These are phyloP conservation scores for Trichonephila clavata DNA, from an alignment of 1,140 invertebrate genomes.

Conservation along the genomic window DNA sequence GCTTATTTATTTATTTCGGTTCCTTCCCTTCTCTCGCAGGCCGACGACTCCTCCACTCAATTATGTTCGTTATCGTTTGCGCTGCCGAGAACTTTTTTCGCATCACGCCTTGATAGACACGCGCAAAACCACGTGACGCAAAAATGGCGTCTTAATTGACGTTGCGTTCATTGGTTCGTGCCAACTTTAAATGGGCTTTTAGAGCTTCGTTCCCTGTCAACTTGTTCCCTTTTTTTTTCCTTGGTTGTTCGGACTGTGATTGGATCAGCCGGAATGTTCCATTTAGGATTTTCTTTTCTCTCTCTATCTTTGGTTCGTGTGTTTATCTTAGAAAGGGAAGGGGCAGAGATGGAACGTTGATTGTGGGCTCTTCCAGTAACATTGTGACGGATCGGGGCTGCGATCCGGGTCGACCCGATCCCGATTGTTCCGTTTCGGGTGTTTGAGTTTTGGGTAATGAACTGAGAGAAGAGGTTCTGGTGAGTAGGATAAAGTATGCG, in stretches of 20 bases:
- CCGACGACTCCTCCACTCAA: conserved; percentile 19
- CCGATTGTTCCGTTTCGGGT: conserved; percentile 37
- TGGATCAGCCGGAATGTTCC: conserved; percentile 73
- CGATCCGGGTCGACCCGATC: conserved; percentile 58
- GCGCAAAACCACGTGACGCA: conserved; percentile 51
- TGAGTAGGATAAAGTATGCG: not conserved
- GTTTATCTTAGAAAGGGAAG: conserved; percentile 42
- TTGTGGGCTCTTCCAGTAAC: not conserved
- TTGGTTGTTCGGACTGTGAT: conserved; percentile 45
- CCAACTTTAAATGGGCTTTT: conserved; percentile 73
- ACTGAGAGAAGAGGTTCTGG: conserved; percentile 23
- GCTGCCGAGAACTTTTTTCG: conserved; percentile 21
- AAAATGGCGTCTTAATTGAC: conserved; percentile 74
- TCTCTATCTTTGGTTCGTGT: conserved; percentile 3
- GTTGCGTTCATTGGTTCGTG: conserved; percentile 63
- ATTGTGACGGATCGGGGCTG: conserved; percentile 38
- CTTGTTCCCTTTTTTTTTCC: conserved; percentile 30
- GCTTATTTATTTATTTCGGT: conserved; percentile 6
- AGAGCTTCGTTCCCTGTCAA: conserved; percentile 70
- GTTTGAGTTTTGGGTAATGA: conserved; percentile 50
- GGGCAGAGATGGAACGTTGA: not conserved
- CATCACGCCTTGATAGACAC: conserved; percentile 51
- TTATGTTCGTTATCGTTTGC: conserved; percentile 62
- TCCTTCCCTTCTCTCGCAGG: not conserved
- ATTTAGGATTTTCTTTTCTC: conserved; percentile 66